These are phyloP conservation scores for Drosophila quadrilineata DNA, from an alignment of 1,140 invertebrate species.

Conservation along the genomic window DNA sequence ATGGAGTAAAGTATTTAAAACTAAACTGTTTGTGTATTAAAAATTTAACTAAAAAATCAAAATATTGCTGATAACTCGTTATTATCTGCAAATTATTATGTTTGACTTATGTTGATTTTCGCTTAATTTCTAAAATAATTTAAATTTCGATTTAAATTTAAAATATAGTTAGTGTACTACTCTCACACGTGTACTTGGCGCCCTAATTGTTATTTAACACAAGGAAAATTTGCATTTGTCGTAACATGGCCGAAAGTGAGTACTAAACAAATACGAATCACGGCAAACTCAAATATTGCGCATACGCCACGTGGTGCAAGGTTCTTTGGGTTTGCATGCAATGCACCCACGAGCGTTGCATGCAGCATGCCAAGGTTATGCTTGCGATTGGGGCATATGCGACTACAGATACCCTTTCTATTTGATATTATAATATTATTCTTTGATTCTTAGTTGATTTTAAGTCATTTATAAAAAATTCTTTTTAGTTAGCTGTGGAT, in stretches of 20 bases:
- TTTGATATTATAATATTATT: not conserved
- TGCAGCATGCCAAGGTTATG: slow-evolving; percentile 23
- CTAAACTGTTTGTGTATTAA: too few relatives aligned
- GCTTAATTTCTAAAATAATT: not conserved
- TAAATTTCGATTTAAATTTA: too few relatives aligned
- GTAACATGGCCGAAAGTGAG: slow-evolving; percentile 5
- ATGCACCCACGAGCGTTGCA: not conserved
- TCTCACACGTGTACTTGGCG: too few relatives aligned
- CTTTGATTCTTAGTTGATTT: not conserved
- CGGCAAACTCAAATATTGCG: slow-evolving; percentile 36
- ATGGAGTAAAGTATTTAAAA: too few relatives aligned
- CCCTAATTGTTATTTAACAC: too few relatives aligned
- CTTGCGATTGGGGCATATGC: not conserved
- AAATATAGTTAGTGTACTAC: too few relatives aligned
- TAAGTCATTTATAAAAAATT: not conserved
- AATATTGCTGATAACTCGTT: too few relatives aligned
- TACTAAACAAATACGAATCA: slow-evolving; percentile 30
- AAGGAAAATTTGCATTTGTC: slow-evolving; percentile 21
- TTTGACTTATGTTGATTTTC: not conserved
- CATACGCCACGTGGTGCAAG: slow-evolving; percentile 40
- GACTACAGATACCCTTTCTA: slow-evolving; percentile 4
- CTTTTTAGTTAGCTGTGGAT: not conserved
- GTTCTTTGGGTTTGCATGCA: slow-evolving; percentile 28
- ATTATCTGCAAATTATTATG: too few relatives aligned
- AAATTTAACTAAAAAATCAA: too few relatives aligned